These are phyloP conservation scores for Acridotheres tristis DNA, from an alignment of 2,797 vertebrate genomes.

Conservation along the genomic window DNA sequence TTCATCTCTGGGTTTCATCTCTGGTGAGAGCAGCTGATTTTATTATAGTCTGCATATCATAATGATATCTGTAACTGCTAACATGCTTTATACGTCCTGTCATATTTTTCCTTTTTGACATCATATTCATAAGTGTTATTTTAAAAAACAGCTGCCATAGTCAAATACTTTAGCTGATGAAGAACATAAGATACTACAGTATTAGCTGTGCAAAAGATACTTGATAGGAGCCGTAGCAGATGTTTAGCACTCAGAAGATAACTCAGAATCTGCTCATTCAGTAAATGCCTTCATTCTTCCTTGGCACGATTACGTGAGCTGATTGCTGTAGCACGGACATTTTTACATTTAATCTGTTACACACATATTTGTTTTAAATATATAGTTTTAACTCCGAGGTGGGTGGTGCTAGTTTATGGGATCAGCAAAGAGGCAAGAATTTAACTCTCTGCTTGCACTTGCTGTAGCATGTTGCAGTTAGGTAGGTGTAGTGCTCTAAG, in stretches of 20 bases:
- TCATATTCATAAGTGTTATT: conserved; percentile 48
- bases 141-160: conserved; percentile 65
- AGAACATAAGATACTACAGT: conserved; percentile 62
- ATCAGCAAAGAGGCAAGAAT: conserved; percentile 39
- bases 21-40: not conserved
- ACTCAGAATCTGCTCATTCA: conserved; percentile 72
- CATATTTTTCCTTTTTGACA: conserved; percentile 57
- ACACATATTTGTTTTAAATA: conserved; percentile 44
- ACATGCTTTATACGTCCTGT: conserved; percentile 27
- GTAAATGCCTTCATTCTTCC: conserved; percentile 69
- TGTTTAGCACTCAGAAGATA: conserved; percentile 66
- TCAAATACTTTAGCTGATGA: conserved; percentile 69
- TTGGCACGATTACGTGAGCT: conserved; percentile 22
- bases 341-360: conserved; percentile 30
- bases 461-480: not conserved
- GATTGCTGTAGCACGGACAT: not conserved
- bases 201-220: conserved; percentile 66
- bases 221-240: conserved; percentile 70
- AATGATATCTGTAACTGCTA: not conserved
- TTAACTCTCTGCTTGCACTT: conserved; percentile 52
- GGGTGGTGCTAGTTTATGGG: conserved; percentile 51
- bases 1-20: not conserved
- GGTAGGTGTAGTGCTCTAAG: not conserved
- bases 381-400: not conserved
- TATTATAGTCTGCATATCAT: not conserved